Evolutionary conservation across 2,888 invertebrate genomes (phyloP).

Genomic region (Tupiocoris notatus): DNA sequence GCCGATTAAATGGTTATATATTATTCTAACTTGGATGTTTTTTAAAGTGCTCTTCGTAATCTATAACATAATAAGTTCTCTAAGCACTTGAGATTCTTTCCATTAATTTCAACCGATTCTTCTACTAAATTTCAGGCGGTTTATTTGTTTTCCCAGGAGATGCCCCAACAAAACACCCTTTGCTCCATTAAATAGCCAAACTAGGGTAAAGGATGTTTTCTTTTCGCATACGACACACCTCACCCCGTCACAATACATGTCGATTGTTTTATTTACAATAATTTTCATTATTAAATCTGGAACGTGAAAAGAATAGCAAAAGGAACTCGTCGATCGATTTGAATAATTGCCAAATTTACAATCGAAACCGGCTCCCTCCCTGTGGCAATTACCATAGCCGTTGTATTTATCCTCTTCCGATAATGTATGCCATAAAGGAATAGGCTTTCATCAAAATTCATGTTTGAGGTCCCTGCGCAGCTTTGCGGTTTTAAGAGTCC

Average conservation of each 20-base stretch:
- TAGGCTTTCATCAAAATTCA: conserved; percentile 9
- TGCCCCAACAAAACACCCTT: not conserved
- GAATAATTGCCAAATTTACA: conserved; percentile 4
- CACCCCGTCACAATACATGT: not conserved
- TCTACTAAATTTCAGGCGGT: too few relatives aligned
- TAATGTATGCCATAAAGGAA: conserved; percentile 17
- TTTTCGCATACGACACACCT: not conserved
- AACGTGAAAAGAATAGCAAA: not conserved
- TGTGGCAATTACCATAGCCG: conserved; percentile 22
- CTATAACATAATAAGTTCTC: too few relatives aligned
- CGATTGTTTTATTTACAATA: not conserved
- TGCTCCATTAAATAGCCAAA: not conserved
- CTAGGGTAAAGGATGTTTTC: not conserved
- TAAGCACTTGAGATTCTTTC: too few relatives aligned
- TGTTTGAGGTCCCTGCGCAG: not conserved
- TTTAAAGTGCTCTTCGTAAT: too few relatives aligned
- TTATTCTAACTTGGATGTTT: too few relatives aligned
- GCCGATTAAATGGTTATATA: too few relatives aligned
- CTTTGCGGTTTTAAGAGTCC: conserved; percentile 23
- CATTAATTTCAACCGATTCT: too few relatives aligned
- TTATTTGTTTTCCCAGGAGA: conserved; percentile 16
- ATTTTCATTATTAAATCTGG: not conserved
- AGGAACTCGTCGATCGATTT: not conserved
- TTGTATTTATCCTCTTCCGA: conserved; percentile 12
- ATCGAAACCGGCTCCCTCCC: not conserved